Conservation (phyloP, 1,140 invertebrate genomes). For the Andricus grossulariae region DNA sequence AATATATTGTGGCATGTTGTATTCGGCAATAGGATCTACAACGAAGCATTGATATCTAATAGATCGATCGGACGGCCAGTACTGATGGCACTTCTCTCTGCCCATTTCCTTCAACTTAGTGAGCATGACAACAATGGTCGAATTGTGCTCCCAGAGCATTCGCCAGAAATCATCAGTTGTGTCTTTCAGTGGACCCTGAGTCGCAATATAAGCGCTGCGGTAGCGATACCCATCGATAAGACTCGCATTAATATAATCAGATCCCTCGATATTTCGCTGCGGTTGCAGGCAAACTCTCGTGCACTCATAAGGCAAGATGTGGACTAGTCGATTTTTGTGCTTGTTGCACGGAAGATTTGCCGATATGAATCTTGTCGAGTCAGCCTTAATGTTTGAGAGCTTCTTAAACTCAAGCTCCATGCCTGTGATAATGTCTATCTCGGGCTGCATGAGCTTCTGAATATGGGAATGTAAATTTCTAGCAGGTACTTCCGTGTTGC, state of each 20-base stretch:
- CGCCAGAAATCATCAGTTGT: slow-evolving; percentile 99
- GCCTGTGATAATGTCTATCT: slow-evolving; percentile 92
- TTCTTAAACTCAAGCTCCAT: slow-evolving; percentile 99
- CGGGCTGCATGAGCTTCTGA: slow-evolving; percentile 90
- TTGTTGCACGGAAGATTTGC: slow-evolving; percentile 98
- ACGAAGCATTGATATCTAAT: slow-evolving; percentile 97
- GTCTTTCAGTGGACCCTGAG: slow-evolving; percentile 96
- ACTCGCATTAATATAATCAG: slow-evolving; percentile 99
- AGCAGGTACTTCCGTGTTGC: slow-evolving; percentile 95
- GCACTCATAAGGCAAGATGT: slow-evolving; percentile 97
- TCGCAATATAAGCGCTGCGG: slow-evolving; percentile 96
- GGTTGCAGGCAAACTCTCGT: slow-evolving; percentile 95
- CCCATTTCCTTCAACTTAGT: slow-evolving; percentile 99
- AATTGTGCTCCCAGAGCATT: slow-evolving; percentile 99
- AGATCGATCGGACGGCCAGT: slow-evolving; percentile 98
- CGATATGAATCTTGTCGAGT: slow-evolving; percentile 94
- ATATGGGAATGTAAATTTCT: slow-evolving; percentile 95
- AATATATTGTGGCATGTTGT: slow-evolving; percentile 99
- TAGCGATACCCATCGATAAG: slow-evolving; percentile 97
- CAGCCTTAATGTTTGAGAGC: slow-evolving; percentile 94
- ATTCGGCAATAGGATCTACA: slow-evolving; percentile 99
- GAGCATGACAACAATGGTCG: slow-evolving; percentile 99
- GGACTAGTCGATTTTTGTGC: slow-evolving; percentile 97
- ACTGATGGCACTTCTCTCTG: slow-evolving; percentile 98
- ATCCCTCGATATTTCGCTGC: slow-evolving; percentile 93